Evolutionary conservation across 1,140 invertebrate species (phyloP), one percentile per base, ranked within the genome.

Genomic region (Gonioctena quinquepunctata): DNA sequence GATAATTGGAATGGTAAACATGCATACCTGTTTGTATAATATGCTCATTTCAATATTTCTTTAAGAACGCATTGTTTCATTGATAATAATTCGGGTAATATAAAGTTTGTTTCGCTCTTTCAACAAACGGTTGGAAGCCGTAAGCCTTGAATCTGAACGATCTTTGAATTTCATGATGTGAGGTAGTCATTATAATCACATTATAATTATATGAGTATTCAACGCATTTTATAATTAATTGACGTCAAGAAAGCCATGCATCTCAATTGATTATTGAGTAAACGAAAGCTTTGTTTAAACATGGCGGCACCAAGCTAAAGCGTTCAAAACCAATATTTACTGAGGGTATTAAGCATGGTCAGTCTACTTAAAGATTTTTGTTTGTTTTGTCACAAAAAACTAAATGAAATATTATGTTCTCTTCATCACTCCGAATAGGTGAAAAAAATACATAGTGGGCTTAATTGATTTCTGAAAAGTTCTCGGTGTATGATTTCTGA

Each of bases 391-490:
- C 68, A 65, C 49, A 69, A 69, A 69, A 69, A 69, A 69, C 68
- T 69, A 69, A 69, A 65, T 56, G 68, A 69, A 69, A 64, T 69
- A 57, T 69, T 69, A 56, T 69, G 68, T 69, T 64, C 50, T 18
- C 27, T 49, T 22, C 18, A n/a, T 13, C 13, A 25, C 13, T 7
- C 66, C 54, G 33, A 23, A 49, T 21, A 8, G 21, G 16, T 22
- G 33, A 49, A 26, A 22, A 50, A 19, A 22, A 27, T 11, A 42
- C 33, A 42, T 42, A 42, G 33, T 42, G 13, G 33, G 33, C 28
- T 22, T 22, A 49, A 64, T 64, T 49, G 61, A 64, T 48, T 48
- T 23, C 21, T 21, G 48, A 22, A 48, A 25, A 61, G n/a, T 27
- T 28, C n/a, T 61, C 25, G 23, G 59, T 28, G 59, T n/a, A n/a